phyloP scores from a whole-genome alignment of 2,888 invertebrate species.

The Ophraella communa region DNA sequence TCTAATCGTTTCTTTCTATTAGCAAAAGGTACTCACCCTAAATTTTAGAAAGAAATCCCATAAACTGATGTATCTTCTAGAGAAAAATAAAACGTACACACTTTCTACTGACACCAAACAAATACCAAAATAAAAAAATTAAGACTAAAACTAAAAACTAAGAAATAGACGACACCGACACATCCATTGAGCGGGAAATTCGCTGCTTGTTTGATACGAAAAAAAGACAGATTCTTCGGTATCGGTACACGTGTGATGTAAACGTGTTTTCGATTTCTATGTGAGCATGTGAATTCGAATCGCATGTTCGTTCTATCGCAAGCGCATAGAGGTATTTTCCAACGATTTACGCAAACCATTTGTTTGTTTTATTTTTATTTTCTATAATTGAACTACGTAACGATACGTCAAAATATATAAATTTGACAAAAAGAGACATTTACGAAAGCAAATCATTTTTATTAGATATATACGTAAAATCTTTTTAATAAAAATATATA shows the following conservation, averaged over 20 bases:
- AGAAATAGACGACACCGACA: neutral
- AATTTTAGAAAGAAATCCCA: neutral
- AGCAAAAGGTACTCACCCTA: neutral
- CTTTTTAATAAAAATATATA: too few relatives aligned
- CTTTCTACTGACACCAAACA: slow-evolving; percentile 21
- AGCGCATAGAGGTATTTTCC: neutral
- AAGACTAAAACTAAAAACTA: slow-evolving; percentile 10
- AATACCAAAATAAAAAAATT: slow-evolving; percentile 8
- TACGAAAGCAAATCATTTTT: too few relatives aligned
- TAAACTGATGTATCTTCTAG: too few relatives aligned
- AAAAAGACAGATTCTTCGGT: neutral
- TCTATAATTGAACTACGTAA: too few relatives aligned
- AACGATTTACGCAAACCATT: neutral
- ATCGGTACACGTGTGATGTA: slow-evolving; percentile 1
- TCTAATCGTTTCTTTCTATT: too few relatives aligned
- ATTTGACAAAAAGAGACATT: too few relatives aligned
- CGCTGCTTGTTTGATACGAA: slow-evolving; percentile 2
- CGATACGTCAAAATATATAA: too few relatives aligned
- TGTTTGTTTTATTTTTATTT: too few relatives aligned
- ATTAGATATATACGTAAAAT: too few relatives aligned
- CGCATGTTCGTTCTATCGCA: slow-evolving; percentile 1
- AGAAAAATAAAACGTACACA: neutral
- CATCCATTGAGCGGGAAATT: neutral
- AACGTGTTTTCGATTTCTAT: slow-evolving; percentile 8
- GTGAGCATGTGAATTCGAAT: neutral